Conservation (phyloP, 2,797 vertebrate species). For the Scolopax rusticola region DNA sequence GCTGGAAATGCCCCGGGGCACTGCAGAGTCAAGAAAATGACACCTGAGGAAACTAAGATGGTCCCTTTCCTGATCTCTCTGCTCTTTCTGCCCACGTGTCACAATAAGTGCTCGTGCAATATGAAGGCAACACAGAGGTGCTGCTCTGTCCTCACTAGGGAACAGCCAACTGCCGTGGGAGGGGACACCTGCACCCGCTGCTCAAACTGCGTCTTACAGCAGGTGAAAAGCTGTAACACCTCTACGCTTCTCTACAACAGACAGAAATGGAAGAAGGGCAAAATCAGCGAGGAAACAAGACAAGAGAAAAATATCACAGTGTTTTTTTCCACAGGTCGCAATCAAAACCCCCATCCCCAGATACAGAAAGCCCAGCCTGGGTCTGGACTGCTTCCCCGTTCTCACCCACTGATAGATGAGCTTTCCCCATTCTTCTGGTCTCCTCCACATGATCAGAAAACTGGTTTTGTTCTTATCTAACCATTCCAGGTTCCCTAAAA, state of each 20-base stretch:
- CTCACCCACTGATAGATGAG: constrained; percentile 99
- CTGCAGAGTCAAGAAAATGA: background rate
- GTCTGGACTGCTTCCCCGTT: rapidly evolving
- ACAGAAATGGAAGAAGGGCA: background rate
- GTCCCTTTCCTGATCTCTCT: background rate
- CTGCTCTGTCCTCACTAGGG: background rate
- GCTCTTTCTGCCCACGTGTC: background rate
- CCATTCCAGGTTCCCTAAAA: constrained; percentile 96
- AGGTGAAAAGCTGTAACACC: background rate
- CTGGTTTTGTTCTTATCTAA: constrained; percentile 97
- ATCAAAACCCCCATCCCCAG: rapidly evolving
- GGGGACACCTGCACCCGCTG: rapidly evolving
- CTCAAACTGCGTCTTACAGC: background rate
- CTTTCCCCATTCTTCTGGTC: constrained; percentile 97
- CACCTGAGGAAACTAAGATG: rapidly evolving
- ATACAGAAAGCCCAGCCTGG: background rate
- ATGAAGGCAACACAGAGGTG: rapidly evolving
- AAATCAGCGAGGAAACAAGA: background rate
- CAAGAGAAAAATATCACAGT: background rate
- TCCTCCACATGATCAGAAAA: constrained; percentile 98
- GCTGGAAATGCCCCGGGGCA: background rate
- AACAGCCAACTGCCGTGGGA: background rate
- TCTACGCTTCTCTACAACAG: background rate
- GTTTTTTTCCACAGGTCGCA: background rate
- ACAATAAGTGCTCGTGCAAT: rapidly evolving